Evolutionary conservation across 2,113 vertebrate species (phyloP), one percentile per base, ranked within the genome.

Genomic region (Columbina picui): DNA sequence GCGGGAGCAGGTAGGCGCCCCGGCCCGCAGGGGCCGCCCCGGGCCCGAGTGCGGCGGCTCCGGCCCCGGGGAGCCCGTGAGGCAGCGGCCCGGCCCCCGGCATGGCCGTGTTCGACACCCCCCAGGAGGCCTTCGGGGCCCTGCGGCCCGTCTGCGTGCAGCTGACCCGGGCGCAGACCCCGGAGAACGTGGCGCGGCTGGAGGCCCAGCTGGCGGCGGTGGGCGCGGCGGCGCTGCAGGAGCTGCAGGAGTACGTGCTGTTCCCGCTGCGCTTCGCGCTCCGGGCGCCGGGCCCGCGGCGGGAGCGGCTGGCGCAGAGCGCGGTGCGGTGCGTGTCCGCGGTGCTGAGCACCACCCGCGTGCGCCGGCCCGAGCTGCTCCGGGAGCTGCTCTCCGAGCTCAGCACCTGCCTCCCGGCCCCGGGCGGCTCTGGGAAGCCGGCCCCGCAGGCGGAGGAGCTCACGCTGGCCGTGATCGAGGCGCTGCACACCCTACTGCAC

Each of bases 191-290:
- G 74, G 96, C 98, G 71, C 92, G 63, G 7, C 97, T 99, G 69
- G 97, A 95, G 21, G 55, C 84, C 12, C 98, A 94, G 53, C 92
- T 99, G 63, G 98, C 89, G 27, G 91, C 94, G 0, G 97, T 99
- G 25, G 96, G 98, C 5, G 98, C 98, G 92, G 61, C 98, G 23
- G 98, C 98, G 6, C 97, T 99, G 71, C 99, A 99, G 97, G 98
- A 99, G 75, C 98, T 99, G 50, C 99, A 99, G 96, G 99, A 99
- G 70, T 99, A 99, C 10, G 92, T 99, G 49, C 98, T 99, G 60
- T 99, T 99, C 91, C 99, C 99, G 12, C 96, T 99, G 85, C 98
- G 99, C 41, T 99, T 99, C 25, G 93, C 98, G 61, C 98, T 99
- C 41, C 98, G 98, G 96, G 96, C 97, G 17, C 98, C 99, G 0